phyloP scores from a whole-genome alignment of 2,888 invertebrate species.

The Epicampocera succincta region DNA sequence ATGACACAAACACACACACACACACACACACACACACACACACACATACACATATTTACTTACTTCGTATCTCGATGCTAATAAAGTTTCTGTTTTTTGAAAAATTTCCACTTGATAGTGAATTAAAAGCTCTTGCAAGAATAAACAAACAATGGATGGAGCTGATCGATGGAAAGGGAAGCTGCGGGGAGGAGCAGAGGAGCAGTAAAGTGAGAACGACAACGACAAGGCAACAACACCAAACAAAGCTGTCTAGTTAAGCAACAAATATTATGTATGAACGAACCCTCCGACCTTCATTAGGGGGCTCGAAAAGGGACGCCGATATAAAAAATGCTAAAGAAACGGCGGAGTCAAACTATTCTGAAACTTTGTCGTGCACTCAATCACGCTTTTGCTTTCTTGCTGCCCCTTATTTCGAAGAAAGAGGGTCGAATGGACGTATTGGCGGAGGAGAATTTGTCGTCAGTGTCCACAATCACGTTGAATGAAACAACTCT shows the following conservation, averaged over 20 bases:
- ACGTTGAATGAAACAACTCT: no score
- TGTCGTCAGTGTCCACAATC: no score
- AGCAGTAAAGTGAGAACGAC: background rate
- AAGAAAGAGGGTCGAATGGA: no score
- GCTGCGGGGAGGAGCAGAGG: background rate
- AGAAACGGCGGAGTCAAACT: no score
- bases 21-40: slow-evolving; percentile 12
- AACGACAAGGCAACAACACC: background rate
- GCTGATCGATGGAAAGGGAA: background rate
- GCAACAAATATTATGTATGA: background rate
- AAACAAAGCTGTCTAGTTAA: background rate
- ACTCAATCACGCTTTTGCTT: no score
- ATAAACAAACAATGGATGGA: slow-evolving; percentile 28
- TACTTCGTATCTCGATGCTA: slow-evolving; percentile 26
- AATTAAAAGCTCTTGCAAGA: slow-evolving; percentile 16
- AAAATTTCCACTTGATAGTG: slow-evolving; percentile 29
- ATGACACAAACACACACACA: slow-evolving; percentile 32
- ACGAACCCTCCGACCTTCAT: background rate
- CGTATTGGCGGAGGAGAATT: no score
- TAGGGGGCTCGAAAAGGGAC: background rate
- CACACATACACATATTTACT: slow-evolving; percentile 11
- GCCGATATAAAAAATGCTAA: no score
- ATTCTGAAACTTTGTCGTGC: no score
- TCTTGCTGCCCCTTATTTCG: no score
- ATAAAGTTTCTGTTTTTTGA: slow-evolving; percentile 44